Base-by-base conservation (phyloP, 1,140 invertebrate genomes). In the Goniozus legneri region DNA sequence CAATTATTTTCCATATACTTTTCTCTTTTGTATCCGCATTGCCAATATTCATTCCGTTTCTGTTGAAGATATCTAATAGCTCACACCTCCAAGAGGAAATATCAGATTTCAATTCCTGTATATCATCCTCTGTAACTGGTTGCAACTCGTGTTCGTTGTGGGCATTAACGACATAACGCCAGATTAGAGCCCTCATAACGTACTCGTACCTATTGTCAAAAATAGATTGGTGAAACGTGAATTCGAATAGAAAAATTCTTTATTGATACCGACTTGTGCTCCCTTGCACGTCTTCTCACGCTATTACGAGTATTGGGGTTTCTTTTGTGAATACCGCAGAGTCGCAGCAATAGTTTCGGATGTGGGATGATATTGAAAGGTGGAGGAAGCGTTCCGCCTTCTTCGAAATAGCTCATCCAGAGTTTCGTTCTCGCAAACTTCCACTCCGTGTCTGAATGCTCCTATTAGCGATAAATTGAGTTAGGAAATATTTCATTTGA, bases 351-450 rank as follows among this genome's bases (percentile, higher is more conserved):
- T 34, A 84, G 61, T 64, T 88, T 89, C 1, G 84, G 80, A 8
- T 81, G 84, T 1, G 86, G 86, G 31, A 92, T 78, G 10, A 93
- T 83, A 65, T 93, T 95, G 67, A 94, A 95, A 2, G 91, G 91
- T 8, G 82, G 83, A 1, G 91, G 91, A 15, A 94, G 70, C 0
- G 91, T 94, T 3, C 84, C 82, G 16, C 84, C 85, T 60, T 93
- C 88, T 63, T 94, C 91, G 73, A 95, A 95, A 67, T 91, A 95
- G 54, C 87, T 90, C 79, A 94, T 86, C 91, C 91, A 94, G 3
- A 95, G 65, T 68, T 89, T 89, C 21, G 86, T 88, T 39, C 91
- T 75, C 0, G 91, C 91, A 69, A 94, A 95, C 73, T 95, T 95
- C 91, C 91, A 94, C 73, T 93, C 91, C 0, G 84, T 85, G 64